phyloP scores from a whole-genome alignment of 2,888 invertebrate genomes.

The Morinoia aosen region DNA sequence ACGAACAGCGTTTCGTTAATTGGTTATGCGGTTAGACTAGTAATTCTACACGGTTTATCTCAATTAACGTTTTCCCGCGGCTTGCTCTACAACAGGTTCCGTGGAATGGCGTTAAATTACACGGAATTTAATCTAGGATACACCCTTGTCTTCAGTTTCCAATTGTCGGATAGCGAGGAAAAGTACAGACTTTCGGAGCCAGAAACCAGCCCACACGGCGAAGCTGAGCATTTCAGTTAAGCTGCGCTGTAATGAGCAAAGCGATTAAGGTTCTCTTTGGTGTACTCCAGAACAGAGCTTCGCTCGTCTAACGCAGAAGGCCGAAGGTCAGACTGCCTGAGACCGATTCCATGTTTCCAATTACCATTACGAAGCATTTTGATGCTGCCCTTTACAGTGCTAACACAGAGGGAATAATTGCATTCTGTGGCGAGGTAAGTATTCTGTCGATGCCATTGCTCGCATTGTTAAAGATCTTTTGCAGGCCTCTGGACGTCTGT shows the following conservation, averaged over 20 bases:
- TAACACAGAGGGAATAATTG: not conserved
- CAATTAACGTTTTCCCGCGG: no score
- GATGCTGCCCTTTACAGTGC: not conserved
- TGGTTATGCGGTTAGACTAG: no score
- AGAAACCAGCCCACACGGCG: not conserved
- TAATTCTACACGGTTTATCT: no score
- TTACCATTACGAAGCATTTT: not conserved
- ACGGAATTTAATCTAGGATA: not conserved
- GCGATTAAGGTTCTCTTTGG: not conserved
- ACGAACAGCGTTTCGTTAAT: no score
- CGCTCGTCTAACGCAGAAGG: not conserved
- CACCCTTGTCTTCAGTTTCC: not conserved
- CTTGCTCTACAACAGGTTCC: no score
- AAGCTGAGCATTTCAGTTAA: not conserved
- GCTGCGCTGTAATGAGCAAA: not conserved
- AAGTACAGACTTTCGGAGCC: not conserved
- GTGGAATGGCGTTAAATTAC: no score
- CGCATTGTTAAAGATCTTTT: constrained; percentile 1
- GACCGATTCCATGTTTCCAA: not conserved
- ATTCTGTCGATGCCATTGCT: not conserved
- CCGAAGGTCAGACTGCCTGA: not conserved
- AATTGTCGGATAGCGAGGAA: not conserved
- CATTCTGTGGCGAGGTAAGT: not conserved
- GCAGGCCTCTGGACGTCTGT: not conserved
- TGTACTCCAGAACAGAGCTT: not conserved